Base-by-base conservation (phyloP, 2,113 vertebrate genomes). In the Rhombomys opimus region DNA sequence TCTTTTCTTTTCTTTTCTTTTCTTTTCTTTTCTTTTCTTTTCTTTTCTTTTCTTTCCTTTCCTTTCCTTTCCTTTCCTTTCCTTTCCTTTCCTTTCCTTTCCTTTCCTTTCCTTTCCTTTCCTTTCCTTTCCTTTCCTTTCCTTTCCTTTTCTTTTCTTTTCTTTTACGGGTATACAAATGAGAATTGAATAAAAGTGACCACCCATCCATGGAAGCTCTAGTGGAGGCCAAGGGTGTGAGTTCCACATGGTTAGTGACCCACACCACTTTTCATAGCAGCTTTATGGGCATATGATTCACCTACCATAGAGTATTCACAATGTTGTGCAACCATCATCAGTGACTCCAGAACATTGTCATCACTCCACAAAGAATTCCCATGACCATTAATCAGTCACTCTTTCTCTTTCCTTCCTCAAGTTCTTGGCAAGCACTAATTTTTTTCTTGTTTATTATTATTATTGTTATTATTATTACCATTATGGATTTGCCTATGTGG, bases 121-220 rank as follows among this genome's bases (percentile, higher is more conserved):
- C 5, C 46, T 46, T 46, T 46, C 5, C 46, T 46, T 46, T 46
- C 5, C 46, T 25, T 84, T 97, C 88, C 50, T 80, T 75, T 75
- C 25, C 41, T 41, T 41, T 41, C 4, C 41, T 41, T 41, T 41
- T 46, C 41, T 5, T 46, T 46, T 46, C 46, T 25, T 84, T 97
- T 90, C 50, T 80, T 75, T 75, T 41, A 63, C 57, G 82, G 85
- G 54, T 61, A 41, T 50, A 87, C 89, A 72, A 87, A 97, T 97
- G 90, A 90, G 86, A 87, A 93, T 77, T 92, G 95, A 94, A 63
- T 78, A 93, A 89, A 95, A 96, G 70, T 87, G 94, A 91, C 94
- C 92, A 95, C 95, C 77, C 92, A 97, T 78, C 73, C 93, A 88
- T 80, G 85, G 54, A 50, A 88, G 65, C 75, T 89, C 73, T 52